Evolutionary conservation across 1,140 invertebrate genomes (phyloP).

Genomic region (Drosophila kohkoa): DNA sequence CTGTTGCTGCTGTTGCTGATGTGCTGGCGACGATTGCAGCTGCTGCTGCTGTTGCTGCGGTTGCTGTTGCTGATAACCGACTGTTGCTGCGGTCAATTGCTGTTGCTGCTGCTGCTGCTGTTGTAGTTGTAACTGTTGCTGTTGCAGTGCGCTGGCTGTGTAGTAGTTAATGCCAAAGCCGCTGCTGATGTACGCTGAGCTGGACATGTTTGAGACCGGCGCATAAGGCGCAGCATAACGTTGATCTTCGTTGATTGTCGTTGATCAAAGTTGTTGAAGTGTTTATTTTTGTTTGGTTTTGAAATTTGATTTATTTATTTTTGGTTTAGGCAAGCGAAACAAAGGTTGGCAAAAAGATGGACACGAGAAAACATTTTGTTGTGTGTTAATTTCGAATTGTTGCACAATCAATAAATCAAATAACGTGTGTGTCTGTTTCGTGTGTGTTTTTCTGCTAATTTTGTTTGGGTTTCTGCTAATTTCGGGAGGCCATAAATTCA

Average conservation of each 20-base stretch:
- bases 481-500: constrained; percentile 12
- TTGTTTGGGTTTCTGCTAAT: constrained; percentile 12
- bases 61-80: constrained; percentile 49
- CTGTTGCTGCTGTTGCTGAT: constrained; percentile 43
- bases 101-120: constrained; percentile 56
- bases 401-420: constrained; percentile 45
- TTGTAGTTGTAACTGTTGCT: constrained; percentile 39
- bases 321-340: constrained; percentile 67
- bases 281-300: constrained; percentile 47
- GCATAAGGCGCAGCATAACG: constrained; percentile 60
- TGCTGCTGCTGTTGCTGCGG: constrained; percentile 49
- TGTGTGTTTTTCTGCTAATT: no score
- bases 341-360: constrained; percentile 75
- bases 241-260: constrained; percentile 49
- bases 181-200: constrained; percentile 78
- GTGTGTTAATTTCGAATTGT: constrained; percentile 64
- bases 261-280: constrained; percentile 4
- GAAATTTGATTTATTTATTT: constrained; percentile 41
- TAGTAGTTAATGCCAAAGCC: constrained; percentile 83
- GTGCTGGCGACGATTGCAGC: constrained; percentile 48
- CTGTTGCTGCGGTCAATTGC: constrained; percentile 41
- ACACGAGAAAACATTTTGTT: constrained; percentile 74
- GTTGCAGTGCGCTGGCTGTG: constrained; percentile 58
- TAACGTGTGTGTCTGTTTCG: constrained; percentile 34
- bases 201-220: constrained; percentile 73